Evolutionary conservation across 2,888 invertebrate species (phyloP).

Genomic region (Hypena proboscidalis): DNA sequence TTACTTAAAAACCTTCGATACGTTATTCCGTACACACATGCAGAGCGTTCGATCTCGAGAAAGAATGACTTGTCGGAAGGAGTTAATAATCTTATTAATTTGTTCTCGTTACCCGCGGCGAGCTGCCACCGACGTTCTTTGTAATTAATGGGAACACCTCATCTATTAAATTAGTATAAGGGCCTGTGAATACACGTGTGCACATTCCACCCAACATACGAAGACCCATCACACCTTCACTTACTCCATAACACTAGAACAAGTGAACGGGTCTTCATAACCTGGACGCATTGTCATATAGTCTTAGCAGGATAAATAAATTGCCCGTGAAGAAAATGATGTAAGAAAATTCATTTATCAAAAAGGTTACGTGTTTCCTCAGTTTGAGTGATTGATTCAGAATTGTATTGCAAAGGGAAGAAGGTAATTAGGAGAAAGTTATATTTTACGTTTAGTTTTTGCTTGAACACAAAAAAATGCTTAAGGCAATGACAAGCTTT

Average conservation of each 20-base stretch:
- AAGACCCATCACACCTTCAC: slow-evolving; percentile 49
- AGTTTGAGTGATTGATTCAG: slow-evolving; percentile 60
- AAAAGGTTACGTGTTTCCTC: slow-evolving; percentile 54
- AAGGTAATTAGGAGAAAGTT: slow-evolving; percentile 26
- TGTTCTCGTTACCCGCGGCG: slow-evolving; percentile 73
- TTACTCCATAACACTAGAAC: slow-evolving; percentile 3
- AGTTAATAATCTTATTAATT: slow-evolving; percentile 84
- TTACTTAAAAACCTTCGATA: background rate
- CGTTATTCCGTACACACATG: slow-evolving; percentile 19
- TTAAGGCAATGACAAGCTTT: too few species aligned
- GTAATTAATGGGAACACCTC: slow-evolving; percentile 85
- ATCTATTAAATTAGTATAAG: slow-evolving; percentile 83
- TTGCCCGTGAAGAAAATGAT: slow-evolving; percentile 79
- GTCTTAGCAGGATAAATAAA: slow-evolving; percentile 80
- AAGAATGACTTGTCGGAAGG: slow-evolving; percentile 82
- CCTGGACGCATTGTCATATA: slow-evolving; percentile 58
- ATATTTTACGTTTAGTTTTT: slow-evolving; percentile 5
- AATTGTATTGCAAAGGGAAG: slow-evolving; percentile 16
- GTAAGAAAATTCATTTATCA: slow-evolving; percentile 82
- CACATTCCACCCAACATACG: slow-evolving; percentile 57
- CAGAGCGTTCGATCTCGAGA: slow-evolving; percentile 41
- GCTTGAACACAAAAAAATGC: too few species aligned
- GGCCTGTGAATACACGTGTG: slow-evolving; percentile 75
- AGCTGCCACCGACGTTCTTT: slow-evolving; percentile 80
- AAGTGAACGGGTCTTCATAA: slow-evolving; percentile 45